Base-by-base conservation (phyloP, 2,888 invertebrate genomes). In the Lordiphosa fenestrarum region DNA sequence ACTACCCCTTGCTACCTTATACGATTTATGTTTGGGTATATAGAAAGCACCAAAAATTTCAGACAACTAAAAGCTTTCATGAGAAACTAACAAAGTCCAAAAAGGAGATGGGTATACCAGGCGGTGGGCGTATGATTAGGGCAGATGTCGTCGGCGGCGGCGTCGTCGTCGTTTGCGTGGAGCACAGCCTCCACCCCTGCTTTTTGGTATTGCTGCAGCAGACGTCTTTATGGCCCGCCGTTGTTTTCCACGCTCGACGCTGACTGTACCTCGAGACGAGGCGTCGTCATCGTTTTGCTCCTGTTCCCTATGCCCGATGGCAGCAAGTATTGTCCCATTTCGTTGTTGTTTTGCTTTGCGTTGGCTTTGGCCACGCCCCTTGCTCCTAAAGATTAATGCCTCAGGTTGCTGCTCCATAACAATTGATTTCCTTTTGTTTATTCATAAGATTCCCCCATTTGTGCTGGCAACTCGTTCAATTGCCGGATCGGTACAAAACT, bases 41-140 rank as follows among this genome's bases (percentile, higher is more conserved):
- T 9, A 4, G 37, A 66, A 53, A 61, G 70, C 75, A 70, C 72
- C 75, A 64, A 82, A 82, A 80, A 80, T 76, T 76, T 70, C 73
- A 80, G 83, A 83, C 83, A 80, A 83, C 83, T 76, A 80, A 80
- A 80, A 80, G 78, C 78, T 80, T 83, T 80, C 73, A 82, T 69
- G 83, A 50, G 62, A 83, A 78, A 75, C 78, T 83, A 76, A 69
- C 80, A 53, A 53, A 47, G 47, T 50, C 47, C 33, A 53, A 58
- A 58, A 37, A 36, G n/a, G 51, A 21, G 40, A n/a, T 37, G 54
- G 19, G 15, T 40, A 15, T 6, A 21, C 25, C 36, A 49, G 59
- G 44, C 44, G 52, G 44, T 39, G 44, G 65, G 21, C 54, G 52
- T 81, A 69, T 73, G 73, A 78, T 78, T 78, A 78, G 75, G 77